Conservation (phyloP, 2,888 invertebrate species). For the Hyalella azteca region DNA sequence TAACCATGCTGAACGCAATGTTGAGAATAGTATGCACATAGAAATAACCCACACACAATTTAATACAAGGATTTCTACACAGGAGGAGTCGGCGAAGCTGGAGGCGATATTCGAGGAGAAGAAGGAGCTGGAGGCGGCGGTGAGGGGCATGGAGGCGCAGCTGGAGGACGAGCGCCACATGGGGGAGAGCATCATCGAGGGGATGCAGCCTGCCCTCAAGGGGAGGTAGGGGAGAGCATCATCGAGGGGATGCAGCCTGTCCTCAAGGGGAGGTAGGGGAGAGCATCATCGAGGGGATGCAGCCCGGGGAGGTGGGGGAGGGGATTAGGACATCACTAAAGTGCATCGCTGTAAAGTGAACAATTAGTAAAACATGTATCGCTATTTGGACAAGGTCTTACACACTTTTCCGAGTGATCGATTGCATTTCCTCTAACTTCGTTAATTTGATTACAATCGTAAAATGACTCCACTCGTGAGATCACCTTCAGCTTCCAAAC, state of each 20-base stretch:
- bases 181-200: constrained; percentile 70
- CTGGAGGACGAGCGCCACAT: constrained; percentile 74
- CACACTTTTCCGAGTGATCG: too few relatives aligned
- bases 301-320: neutral
- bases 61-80: neutral
- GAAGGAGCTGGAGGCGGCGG: constrained; percentile 71
- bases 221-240: constrained; percentile 68
- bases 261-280: constrained; percentile 64
- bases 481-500: too few relatives aligned
- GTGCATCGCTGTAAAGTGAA: too few relatives aligned
- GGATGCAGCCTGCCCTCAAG: constrained; percentile 71
- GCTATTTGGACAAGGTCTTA: too few relatives aligned
- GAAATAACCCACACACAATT: neutral
- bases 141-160: constrained; percentile 72
- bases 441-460: too few relatives aligned
- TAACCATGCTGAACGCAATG: neutral
- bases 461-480: too few relatives aligned
- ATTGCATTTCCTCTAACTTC: too few relatives aligned
- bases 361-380: too few relatives aligned
- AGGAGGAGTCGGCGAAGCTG: constrained; percentile 69
- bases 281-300: neutral
- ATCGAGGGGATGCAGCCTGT: constrained; percentile 72
- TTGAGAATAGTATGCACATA: neutral
- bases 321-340: too few relatives aligned
- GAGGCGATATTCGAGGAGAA: constrained; percentile 75